Evolutionary conservation across 2,888 invertebrate genomes (phyloP).

Genomic region (Tubiluchus corallicola): DNA sequence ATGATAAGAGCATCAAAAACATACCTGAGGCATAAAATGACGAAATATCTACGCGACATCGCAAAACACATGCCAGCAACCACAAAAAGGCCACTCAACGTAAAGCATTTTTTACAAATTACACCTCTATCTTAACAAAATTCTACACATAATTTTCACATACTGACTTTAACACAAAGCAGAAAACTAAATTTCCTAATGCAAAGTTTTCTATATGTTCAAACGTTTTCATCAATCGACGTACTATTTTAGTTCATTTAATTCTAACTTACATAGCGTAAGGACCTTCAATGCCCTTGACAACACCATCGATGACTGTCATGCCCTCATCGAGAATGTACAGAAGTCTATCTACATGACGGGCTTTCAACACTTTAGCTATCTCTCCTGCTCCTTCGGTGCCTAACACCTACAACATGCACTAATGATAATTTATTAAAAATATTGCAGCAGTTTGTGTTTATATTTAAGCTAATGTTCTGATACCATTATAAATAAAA

Average conservation of each 20-base stretch:
- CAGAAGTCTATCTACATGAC: slow-evolving; percentile 26
- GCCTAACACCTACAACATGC: slow-evolving; percentile 21
- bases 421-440: slow-evolving; percentile 4
- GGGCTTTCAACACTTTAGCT: slow-evolving; percentile 20
- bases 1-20: too few relatives aligned
- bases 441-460: background rate
- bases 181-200: background rate
- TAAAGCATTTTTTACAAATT: too few relatives aligned
- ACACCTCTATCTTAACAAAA: too few relatives aligned
- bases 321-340: slow-evolving; percentile 35
- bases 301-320: slow-evolving; percentile 25
- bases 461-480: background rate
- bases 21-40: too few relatives aligned
- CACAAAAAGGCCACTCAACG: too few relatives aligned
- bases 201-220: slow-evolving; percentile 5
- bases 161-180: too few relatives aligned
- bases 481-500: too few relatives aligned
- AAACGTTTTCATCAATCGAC: background rate
- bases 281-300: slow-evolving; percentile 28
- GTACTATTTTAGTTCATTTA: background rate
- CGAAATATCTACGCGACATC: too few relatives aligned
- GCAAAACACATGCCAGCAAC: too few relatives aligned
- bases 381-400: slow-evolving; percentile 28
- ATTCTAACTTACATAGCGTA: slow-evolving; percentile 23
- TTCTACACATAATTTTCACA: too few relatives aligned